Evolutionary conservation across 2,888 invertebrate species (phyloP), one percentile per base, ranked within the genome.

Genomic region (Mechanitis mazaeus): DNA sequence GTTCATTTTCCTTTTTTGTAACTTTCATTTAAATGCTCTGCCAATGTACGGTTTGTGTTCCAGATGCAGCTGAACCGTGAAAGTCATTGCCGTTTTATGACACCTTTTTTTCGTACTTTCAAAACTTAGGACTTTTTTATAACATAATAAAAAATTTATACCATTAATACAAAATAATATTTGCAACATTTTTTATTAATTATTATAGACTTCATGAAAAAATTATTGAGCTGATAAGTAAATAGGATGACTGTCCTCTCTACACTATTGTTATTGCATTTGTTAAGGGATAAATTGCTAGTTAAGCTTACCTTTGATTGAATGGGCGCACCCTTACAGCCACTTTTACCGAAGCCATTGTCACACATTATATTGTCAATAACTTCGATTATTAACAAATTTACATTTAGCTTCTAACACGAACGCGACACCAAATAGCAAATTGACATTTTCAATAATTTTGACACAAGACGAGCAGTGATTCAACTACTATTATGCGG

Each of bases 341-440:
- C 81, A 96, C 96, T 92, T 96, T 96, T 78, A 97, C 95, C 75
- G 97, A 97, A 80, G 97, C 96, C 96, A 96, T 96, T 87, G 79
- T 91, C 82, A 85, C 86, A 83, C 90, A 90, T 90, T 89, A 90
- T 90, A 84, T 83, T 81, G 74, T 79, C 73, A 84, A 78, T 77
- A 77, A 73, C 73, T 75, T 74, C 69, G 70, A 73, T 75, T 75
- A 75, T 74, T 75, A 73, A 68, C 74, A 80, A 81, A 81, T 79
- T 80, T 81, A 42, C 80, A 83, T 84, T 72, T 77, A 83, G 72
- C 79, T 79, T 75, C 81, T 81, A 82, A 66, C 76, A 78, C 79
- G 76, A 84, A 79, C 81, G 78, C 77, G 81, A 83, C 79, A 81
- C 77, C 77, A 82, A 80, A 79, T 78, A 79, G 72, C 80, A 67